These are phyloP conservation scores for Sinhomidia bicolor DNA, from an alignment of 2,888 invertebrate genomes.

Conservation along the genomic window DNA sequence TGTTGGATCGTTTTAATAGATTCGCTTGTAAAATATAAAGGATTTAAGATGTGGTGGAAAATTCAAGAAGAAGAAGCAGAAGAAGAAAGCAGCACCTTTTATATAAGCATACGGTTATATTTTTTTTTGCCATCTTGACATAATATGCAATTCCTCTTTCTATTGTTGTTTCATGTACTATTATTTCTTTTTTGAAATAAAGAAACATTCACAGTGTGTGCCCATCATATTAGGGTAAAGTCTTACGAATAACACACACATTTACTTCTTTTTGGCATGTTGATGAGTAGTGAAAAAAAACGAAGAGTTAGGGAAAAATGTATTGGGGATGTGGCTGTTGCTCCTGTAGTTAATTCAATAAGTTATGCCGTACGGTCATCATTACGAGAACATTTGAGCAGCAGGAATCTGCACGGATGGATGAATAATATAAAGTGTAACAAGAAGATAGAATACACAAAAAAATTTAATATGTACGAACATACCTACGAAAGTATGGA, in stretches of 20 bases:
- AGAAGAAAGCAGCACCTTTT: not conserved
- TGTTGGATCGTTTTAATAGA: not conserved
- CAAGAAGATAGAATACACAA: not conserved
- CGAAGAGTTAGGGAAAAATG: not conserved
- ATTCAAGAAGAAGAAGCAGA: not conserved
- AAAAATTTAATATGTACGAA: too few relatives aligned
- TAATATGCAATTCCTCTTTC: conserved; percentile 7
- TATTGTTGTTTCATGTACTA: conserved; percentile 10
- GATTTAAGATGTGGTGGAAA: not conserved
- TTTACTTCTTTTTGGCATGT: conserved; percentile 43
- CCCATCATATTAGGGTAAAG: conserved; percentile 10
- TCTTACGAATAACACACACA: conserved; percentile 11
- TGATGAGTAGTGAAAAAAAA: conserved; percentile 29
- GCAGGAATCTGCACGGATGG: conserved; percentile 71
- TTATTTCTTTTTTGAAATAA: conserved; percentile 14
- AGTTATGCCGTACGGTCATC: conserved; percentile 65
- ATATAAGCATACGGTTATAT: not conserved
- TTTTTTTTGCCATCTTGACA: not conserved
- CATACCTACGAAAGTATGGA: too few relatives aligned
- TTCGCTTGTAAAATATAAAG: not conserved
- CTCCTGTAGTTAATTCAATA: conserved; percentile 60
- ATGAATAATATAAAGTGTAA: conserved; percentile 53
- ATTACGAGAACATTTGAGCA: conserved; percentile 65
- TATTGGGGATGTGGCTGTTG: conserved; percentile 43
- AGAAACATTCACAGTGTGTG: conserved; percentile 14